These are phyloP conservation scores for Temnothorax longispinosus DNA, from an alignment of 1,140 invertebrate species.

Conservation along the genomic window DNA sequence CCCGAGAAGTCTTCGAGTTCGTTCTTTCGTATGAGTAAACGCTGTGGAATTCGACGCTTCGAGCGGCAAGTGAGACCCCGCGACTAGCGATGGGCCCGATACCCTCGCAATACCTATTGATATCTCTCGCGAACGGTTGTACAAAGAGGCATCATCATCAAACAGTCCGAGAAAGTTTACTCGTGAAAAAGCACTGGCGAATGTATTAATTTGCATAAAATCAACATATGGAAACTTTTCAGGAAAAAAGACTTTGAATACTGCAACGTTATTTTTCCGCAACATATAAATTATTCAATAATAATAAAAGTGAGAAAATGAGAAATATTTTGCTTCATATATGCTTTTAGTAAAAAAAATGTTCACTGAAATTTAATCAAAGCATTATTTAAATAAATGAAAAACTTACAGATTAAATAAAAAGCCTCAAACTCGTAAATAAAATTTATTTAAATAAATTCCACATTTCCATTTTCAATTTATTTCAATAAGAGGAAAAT, in stretches of 20 bases:
- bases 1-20: conserved; percentile 73
- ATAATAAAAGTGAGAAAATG: not conserved
- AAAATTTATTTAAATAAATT: not conserved
- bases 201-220: conserved; percentile 30
- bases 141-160: conserved; percentile 44
- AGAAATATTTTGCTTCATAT: not conserved
- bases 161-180: conserved; percentile 33
- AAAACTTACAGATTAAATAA: not conserved
- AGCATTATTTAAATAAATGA: not conserved
- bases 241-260: not conserved
- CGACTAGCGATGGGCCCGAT: conserved; percentile 58
- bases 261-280: not conserved
- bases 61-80: conserved; percentile 65
- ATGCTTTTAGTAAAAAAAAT: not conserved
- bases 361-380: not conserved
- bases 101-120: conserved; percentile 51
- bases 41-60: conserved; percentile 79
- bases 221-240: conserved; percentile 10
- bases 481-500: not conserved
- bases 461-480: not conserved
- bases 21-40: conserved; percentile 80
- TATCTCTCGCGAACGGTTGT: conserved; percentile 25
- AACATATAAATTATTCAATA: not conserved
- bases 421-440: not conserved
- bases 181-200: not conserved